Evolutionary conservation across 2,888 invertebrate genomes (phyloP), one percentile per base, ranked within the genome.

Genomic region (Drosophila ochracea): DNA sequence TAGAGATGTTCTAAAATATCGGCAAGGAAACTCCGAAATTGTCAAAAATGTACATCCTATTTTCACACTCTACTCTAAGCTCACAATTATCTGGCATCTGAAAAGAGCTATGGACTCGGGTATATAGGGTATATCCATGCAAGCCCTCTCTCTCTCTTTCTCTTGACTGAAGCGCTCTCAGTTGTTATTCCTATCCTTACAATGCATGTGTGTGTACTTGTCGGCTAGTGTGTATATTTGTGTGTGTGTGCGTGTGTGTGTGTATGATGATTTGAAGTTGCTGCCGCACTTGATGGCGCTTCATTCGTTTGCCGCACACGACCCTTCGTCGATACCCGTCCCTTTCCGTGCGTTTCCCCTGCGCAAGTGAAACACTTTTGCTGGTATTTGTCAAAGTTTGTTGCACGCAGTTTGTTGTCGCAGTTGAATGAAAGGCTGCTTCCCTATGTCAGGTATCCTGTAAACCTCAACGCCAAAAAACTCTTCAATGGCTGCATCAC

Each of bases 381-480:
- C 73, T 79, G 61, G 73, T 72, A 78, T 84, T 81, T 80, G 83
- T 80, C 80, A 89, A 82, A 85, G 85, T 85, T 85, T 89, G 85
- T 85, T 90, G 88, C 90, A 89, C 90, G 87, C 82, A 31, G 31
- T 31, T 31, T 31, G 31, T 31, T 31, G 82, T 85, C 72, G 71
- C 66, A 61, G 81, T 66, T 68, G 68, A 66, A 54, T 60, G 64
- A 68, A 73, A 71, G 64, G 72, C 75, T 59, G 37, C 61, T 58
- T 58, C 62, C 70, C 68, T 60, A 60, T 55, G 21, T 66, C 53
- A 53, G 30, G 71, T 72, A 70, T 77, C 57, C 72, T 73, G 81
- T 66, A 68, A 61, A 37, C 54, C 52, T 30, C 50, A 53, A 47
- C 10, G 31, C 11, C 37, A 33, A 43, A 47, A 57, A 37, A 37